Evolutionary conservation across 2,888 invertebrate species (phyloP), one percentile per base, ranked within the genome.

Genomic region (Neria commutata): DNA sequence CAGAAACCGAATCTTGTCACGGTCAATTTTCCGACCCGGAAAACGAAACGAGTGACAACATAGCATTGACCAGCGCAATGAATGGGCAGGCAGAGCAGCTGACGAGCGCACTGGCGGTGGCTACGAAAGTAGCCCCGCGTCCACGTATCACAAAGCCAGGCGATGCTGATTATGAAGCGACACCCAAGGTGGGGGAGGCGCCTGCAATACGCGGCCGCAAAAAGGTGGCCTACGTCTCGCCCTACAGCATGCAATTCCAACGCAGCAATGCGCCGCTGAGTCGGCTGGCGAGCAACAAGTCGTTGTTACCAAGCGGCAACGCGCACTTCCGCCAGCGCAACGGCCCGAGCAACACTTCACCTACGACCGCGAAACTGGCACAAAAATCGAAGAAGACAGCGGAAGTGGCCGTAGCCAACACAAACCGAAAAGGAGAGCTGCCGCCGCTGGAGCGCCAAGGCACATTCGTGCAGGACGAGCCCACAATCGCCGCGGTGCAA

Each of bases 381-480:
- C 66, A 61, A 33, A 74, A 67, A 45, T 72, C 60, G 72, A 73
- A 65, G 60, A 72, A 24, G 57, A 74, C 34, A 33, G 71, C 17
- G 59, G 73, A 3, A 75, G 74, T 59, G 67, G 14, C 24, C 23
- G 53, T 56, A 34, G n/a, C n/a, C 42, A 26, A 70, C 57, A 60
- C 67, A 24, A 64, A 65, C 54, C n/a, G n/a, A n/a, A n/a, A n/a
- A n/a, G 66, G 71, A 54, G 16, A 26, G 61, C 24, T 58, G 1
- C 17, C 85, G 0, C 85, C 86, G 0, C 78, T 91, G 33, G 91
- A 91, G 66, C 86, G 95, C 25, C 95, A 96, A 80, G 94, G 94
- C 14, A 96, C 96, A 0, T 96, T 96, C 76, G 92, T 94, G 0
- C 95, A 95, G 81, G 94, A 95, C 69, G 92, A 92, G 66, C 84